Evolutionary conservation across 92 coral and sea anemone genomes (phyloP), one percentile per base, ranked within the genome.

Genomic region (Metridium senile): DNA sequence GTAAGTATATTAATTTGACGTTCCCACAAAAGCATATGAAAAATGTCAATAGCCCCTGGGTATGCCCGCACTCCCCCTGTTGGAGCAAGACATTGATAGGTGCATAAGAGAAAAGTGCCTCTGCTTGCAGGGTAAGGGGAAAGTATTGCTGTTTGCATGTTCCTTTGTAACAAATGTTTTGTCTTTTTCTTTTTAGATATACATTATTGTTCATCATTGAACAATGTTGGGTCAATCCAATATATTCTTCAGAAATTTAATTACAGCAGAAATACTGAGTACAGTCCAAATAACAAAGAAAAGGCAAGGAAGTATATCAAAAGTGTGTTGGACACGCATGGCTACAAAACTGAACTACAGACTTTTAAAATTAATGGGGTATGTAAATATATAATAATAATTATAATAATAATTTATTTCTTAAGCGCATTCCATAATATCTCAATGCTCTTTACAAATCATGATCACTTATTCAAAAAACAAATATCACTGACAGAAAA

Each of bases 331-430:
- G 58, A 68, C 32, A 84, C 86, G 53, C 75, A 77, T 26, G 91
- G 89, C n/a, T 81, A 86, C 25, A 61, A 23, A 27, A 85, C 89
- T 2, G 86, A 89, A 90, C 58, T 82, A 13, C 87, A 89, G 35
- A 21, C 46, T 23, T 77, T 89, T 35, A 28, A 53, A 16, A 46
- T 63, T 10, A 74, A 62, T 17, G 69, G 69, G 69, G 75, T 49
- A 29, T 19, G 75, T 47, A 27, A 23, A 13, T 20, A 49, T 20
- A 26, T 6, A 39, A 13, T 39, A 4, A 4, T 39, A n/a, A n/a
- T n/a, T n/a, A n/a, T n/a, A n/a, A n/a, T n/a, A n/a, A n/a, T n/a
- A n/a, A n/a, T n/a, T n/a, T n/a, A n/a, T n/a, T n/a, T n/a, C n/a
- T n/a, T n/a, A n/a, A n/a, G n/a, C n/a, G n/a, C n/a, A n/a, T n/a